Base-by-base conservation (phyloP, 2,113 vertebrate species). In the Malurus alboscapulatus region DNA sequence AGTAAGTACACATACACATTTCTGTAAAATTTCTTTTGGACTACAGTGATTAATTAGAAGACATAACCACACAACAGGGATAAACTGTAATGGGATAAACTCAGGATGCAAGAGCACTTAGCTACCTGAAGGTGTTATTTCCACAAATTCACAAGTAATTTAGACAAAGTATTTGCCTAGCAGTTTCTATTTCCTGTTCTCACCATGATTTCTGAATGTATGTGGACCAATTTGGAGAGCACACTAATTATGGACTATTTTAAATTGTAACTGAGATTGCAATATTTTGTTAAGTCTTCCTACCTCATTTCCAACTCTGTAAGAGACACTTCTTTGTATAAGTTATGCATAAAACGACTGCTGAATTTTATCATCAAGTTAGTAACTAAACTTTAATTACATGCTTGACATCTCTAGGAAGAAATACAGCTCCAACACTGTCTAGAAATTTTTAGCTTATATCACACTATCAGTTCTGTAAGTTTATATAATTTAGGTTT, bases 331-430 rank as follows among this genome's bases (percentile, higher is more conserved):
- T 87, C 29, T 94, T 54, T 38, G 69, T 29, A 20, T n/a, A 75
- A 32, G 59, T 80, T 50, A 86, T 36, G 26, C 63, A 83, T 29
- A 88, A 69, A 95, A 92, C 19, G 89, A 86, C 82, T 58, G 50
- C 62, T 92, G 63, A 88, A 95, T 92, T 90, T 91, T 80, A 92
- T 83, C n/a, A 91, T 20, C 8, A 32, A 40, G 62, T 67, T 88
- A 92, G 59, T 44, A 88, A 85, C 75, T 40, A 47, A 88, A 93
- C 48, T 81, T 25, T 83, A 83, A 93, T 86, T 71, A 84, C 34
- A 86, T 57, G 14, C 77, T 78, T 76, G 34, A 74, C 21, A 67
- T 71, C 55, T 76, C 34, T 54, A 80, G 38, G 47, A 83, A 88
- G 87, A 86, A 79, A 82, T 16, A 57, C 5, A 59, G 32, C 34